Percentiles rank a stretch among this genome's conserved stretches.
These are phyloP conservation scores for Dynastes tityus DNA, from an alignment of 2,888 invertebrate genomes.

Conservation along the genomic window DNA sequence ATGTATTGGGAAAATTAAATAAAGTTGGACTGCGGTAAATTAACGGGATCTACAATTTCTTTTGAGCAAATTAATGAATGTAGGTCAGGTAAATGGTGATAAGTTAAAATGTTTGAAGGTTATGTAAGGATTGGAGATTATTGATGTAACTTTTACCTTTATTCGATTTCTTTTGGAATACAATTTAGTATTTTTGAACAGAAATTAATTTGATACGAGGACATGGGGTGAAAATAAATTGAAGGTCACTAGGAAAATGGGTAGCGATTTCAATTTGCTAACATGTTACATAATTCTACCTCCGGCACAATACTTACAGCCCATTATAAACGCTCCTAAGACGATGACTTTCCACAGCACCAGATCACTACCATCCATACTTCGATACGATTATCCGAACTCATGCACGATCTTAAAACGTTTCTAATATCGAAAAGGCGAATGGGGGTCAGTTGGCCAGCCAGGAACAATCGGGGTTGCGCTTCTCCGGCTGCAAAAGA, in stretches of 20 bases:
- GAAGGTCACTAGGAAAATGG: neutral
- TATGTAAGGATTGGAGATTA: too few species aligned
- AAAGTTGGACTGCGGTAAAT: too few species aligned
- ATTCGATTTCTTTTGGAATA: too few species aligned
- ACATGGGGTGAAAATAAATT: neutral
- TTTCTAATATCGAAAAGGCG: conserved; percentile 20
- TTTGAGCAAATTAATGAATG: too few species aligned
- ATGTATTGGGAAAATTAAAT: too few species aligned
- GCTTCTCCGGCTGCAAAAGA: conserved; percentile 20
- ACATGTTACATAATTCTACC: neutral
- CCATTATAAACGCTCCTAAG: conserved; percentile 56
- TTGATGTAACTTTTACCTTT: too few species aligned
- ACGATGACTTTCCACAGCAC: conserved; percentile 55
- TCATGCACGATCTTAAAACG: conserved; percentile 54
- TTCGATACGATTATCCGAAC: conserved; percentile 55
- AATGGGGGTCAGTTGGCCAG: neutral
- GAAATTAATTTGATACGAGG: neutral
- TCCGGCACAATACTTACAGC: conserved; percentile 55
- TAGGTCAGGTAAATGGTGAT: too few species aligned
- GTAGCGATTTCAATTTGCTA: neutral
- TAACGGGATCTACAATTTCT: too few species aligned
- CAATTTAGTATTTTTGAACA: neutral
- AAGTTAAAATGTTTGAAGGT: too few species aligned
- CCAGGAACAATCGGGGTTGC: neutral
- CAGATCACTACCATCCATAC: conserved; percentile 58